Percentiles rank a stretch among this genome's conserved stretches.
Evolutionary conservation across 2,888 invertebrate species (phyloP).

Genomic region (Plagodis pulveraria): DNA sequence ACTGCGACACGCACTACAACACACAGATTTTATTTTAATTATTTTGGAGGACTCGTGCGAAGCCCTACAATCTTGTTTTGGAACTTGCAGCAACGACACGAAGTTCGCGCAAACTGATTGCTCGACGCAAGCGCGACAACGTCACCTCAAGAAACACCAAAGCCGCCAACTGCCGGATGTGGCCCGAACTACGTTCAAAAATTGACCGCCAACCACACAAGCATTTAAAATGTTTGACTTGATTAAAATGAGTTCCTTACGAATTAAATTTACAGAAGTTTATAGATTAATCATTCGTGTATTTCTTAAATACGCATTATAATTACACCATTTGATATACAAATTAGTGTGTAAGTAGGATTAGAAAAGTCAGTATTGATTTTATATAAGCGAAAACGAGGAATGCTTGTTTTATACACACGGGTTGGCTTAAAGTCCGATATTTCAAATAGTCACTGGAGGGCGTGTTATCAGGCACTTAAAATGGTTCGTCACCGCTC

Average conservation of each 20-base stretch:
- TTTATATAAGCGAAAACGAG: slow-evolving; percentile 62
- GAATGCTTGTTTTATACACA: slow-evolving; percentile 42
- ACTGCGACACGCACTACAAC: slow-evolving; percentile 57
- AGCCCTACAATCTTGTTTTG: slow-evolving; percentile 63
- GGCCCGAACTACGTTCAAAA: slow-evolving; percentile 58
- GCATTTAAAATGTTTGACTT: slow-evolving; percentile 10
- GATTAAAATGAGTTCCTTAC: slow-evolving; percentile 6
- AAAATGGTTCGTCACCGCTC: slow-evolving; percentile 78
- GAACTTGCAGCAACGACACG: slow-evolving; percentile 62
- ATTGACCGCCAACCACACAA: slow-evolving; percentile 60
- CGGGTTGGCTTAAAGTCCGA: slow-evolving; percentile 43
- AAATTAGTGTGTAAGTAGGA: slow-evolving; percentile 3
- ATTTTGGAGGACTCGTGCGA: slow-evolving; percentile 48
- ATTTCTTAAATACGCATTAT: slow-evolving; percentile 14
- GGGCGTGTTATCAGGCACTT: slow-evolving; percentile 78
- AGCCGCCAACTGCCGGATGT: slow-evolving; percentile 53
- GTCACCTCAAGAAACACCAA: slow-evolving; percentile 38
- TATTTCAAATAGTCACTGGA: slow-evolving; percentile 48
- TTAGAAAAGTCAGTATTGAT: slow-evolving; percentile 62
- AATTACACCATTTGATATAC: slow-evolving; percentile 9
- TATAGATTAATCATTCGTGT: not conserved
- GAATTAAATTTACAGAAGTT: not conserved
- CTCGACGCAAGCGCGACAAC: slow-evolving; percentile 62
- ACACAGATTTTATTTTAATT: slow-evolving; percentile 36
- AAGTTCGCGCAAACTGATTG: slow-evolving; percentile 66